Evolutionary conservation across 2,797 vertebrate species (phyloP).

Genomic region (Amniataba percoides): DNA sequence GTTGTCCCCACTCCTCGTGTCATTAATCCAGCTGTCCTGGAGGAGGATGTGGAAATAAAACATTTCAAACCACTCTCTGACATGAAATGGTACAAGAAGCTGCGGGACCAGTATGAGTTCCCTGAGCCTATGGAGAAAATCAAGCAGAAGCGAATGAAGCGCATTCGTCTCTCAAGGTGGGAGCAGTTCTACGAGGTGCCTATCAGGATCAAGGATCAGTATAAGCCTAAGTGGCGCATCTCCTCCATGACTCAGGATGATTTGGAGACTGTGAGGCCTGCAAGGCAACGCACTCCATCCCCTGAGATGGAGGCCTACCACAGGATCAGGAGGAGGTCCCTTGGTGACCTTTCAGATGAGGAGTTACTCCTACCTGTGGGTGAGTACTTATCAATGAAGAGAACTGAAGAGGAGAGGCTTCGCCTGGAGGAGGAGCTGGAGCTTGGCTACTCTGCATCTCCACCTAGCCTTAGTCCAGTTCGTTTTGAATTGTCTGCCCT

Average conservation of each 20-base stretch:
- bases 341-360: conserved; percentile 96
- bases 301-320: conserved; percentile 92
- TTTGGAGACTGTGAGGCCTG: conserved; percentile 96
- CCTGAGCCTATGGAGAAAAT: conserved; percentile 95
- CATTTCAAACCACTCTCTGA: conserved; percentile 97
- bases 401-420: conserved; percentile 95
- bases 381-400: conserved; percentile 97
- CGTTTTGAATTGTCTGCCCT: conserved; percentile 94
- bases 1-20: conserved; percentile 91
- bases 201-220: conserved; percentile 95
- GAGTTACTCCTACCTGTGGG: conserved; percentile 94
- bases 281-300: conserved; percentile 90
- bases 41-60: conserved; percentile 95
- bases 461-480: conserved; percentile 94
- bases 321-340: conserved; percentile 92
- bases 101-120: conserved; percentile 98
- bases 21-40: conserved; percentile 84
- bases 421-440: conserved; percentile 95
- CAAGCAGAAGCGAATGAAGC: conserved; percentile 94
- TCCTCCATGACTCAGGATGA: conserved; percentile 94
- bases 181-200: conserved; percentile 98
- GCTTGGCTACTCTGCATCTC: conserved; percentile 95
- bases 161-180: conserved; percentile 98
- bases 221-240: conserved; percentile 94
- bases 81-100: conserved; percentile 99